Evolutionary conservation across 2,113 vertebrate species (phyloP).

Genomic region (Triplophysa tibetana): DNA sequence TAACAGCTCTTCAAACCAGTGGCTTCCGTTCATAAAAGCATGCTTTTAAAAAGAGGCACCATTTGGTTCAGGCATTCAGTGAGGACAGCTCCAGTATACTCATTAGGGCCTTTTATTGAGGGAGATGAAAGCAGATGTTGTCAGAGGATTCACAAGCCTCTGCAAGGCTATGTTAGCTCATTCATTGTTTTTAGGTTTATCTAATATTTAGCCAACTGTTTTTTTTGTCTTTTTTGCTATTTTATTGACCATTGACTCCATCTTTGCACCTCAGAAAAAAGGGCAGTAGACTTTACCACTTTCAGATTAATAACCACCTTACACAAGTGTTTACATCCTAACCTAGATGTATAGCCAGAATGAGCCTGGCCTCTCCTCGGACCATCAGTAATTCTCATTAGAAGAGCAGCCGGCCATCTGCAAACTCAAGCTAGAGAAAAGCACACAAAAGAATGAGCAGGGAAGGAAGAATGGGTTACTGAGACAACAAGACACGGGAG

Average conservation of each 20-base stretch:
- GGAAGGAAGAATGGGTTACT: neutral
- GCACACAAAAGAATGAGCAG: constrained; percentile 4
- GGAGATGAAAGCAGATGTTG: constrained; percentile 45
- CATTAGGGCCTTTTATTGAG: constrained; percentile 52
- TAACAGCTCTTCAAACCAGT: constrained; percentile 53
- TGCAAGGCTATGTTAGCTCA: neutral
- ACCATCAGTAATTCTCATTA: constrained; percentile 2
- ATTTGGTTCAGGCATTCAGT: constrained; percentile 43
- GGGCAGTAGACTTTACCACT: neutral
- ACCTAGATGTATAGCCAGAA: neutral
- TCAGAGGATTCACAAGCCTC: constrained; percentile 17
- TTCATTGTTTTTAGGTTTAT: neutral
- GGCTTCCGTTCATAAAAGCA: constrained; percentile 63
- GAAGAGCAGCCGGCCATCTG: neutral
- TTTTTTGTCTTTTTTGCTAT: too few relatives aligned
- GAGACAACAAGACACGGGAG: neutral
- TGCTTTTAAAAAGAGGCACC: constrained; percentile 51
- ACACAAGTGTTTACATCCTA: neutral
- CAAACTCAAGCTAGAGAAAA: constrained; percentile 11
- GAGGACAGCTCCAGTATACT: constrained; percentile 45
- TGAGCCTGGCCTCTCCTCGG: constrained; percentile 6
- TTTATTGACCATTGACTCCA: too few relatives aligned
- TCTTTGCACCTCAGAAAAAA: too few relatives aligned
- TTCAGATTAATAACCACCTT: neutral
- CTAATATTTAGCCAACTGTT: too few relatives aligned